phyloP scores from a whole-genome alignment of 2,797 vertebrate species.

The Pelodytes ibericus region DNA sequence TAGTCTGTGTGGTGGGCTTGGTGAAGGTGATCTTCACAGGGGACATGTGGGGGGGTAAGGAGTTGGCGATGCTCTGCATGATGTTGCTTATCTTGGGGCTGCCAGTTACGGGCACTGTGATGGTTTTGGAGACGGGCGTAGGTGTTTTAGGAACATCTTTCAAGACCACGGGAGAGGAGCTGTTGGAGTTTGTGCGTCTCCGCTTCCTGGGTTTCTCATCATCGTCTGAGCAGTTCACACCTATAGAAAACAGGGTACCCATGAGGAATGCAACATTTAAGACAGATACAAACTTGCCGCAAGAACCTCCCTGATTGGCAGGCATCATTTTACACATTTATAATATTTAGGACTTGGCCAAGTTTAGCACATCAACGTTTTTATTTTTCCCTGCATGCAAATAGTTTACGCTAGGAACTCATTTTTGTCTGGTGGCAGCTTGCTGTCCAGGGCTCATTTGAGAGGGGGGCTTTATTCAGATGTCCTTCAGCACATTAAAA shows the following conservation, averaged over 20 bases:
- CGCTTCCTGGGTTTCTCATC: conserved; percentile 98
- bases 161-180: conserved; percentile 91
- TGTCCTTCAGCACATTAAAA: too few species aligned
- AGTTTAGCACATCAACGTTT: too few species aligned
- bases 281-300: too few species aligned
- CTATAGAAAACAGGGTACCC: conserved; percentile 66
- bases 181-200: conserved; percentile 92
- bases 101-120: conserved; percentile 87
- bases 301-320: too few species aligned
- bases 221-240: conserved; percentile 96
- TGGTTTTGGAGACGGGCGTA: conserved; percentile 86
- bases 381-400: too few species aligned
- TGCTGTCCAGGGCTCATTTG: too few species aligned
- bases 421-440: too few species aligned
- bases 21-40: conserved; percentile 99
- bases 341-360: too few species aligned
- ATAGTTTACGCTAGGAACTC: too few species aligned
- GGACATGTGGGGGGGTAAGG: conserved; percentile 95
- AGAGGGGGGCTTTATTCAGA: too few species aligned
- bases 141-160: conserved; percentile 90
- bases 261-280: too few species aligned
- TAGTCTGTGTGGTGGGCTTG: conserved; percentile 94
- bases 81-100: conserved; percentile 99
- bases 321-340: too few species aligned
- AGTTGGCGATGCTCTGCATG: conserved; percentile 99